Base-by-base conservation (phyloP, 1,140 invertebrate genomes). In the Zaprionus inermis region DNA sequence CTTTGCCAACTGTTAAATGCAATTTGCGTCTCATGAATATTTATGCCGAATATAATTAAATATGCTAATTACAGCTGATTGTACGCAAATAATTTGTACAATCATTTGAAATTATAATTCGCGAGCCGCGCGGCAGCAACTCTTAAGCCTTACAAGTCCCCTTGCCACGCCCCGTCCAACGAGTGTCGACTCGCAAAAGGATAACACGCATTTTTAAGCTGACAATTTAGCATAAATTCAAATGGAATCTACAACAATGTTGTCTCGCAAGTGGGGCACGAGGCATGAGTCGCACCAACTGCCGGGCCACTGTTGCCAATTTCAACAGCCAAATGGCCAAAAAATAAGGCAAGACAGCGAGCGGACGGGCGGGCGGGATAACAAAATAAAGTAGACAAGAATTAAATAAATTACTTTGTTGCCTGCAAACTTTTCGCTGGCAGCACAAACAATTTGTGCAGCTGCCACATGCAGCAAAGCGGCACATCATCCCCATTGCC, bases 361-460 rank as follows among this genome's bases (percentile, higher is more conserved):
- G 41, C 0, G 6, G 6, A 46, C 10, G 44, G 18, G 9, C 6
- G 44, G 18, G 9, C 5, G 16, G 44, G 44, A 2, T 49, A 51
- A 41, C 58, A 55, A 66, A 64, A 46, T 14, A 12, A 41, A 44
- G 16, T 63, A 30, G 14, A 68, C 57, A 70, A 69, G 63, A 88
- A 84, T 89, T 84, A 88, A 84, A 88, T 89, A 88, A 88, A 88
- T 88, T 84, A 88, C 84, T 72, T 89, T 88, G 84, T 88, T 84
- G 74, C 70, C 72, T 55, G 66, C 76, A 83, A 83, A 80, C 69
- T 81, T 88, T 77, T 76, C 63, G 82, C 82, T 85, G 82, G 59
- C 76, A 81, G 81, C 81, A 46, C 41, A 72, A 84, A 85, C 81
- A 85, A 85, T 82, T 85, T 85, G 75, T 86, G 82, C 82, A 78